A percentile compares a stretch with the other conserved stretches of the same genome.
Evolutionary conservation across 2,797 vertebrate species (phyloP).

Genomic region (Leptatherina wallacei): DNA sequence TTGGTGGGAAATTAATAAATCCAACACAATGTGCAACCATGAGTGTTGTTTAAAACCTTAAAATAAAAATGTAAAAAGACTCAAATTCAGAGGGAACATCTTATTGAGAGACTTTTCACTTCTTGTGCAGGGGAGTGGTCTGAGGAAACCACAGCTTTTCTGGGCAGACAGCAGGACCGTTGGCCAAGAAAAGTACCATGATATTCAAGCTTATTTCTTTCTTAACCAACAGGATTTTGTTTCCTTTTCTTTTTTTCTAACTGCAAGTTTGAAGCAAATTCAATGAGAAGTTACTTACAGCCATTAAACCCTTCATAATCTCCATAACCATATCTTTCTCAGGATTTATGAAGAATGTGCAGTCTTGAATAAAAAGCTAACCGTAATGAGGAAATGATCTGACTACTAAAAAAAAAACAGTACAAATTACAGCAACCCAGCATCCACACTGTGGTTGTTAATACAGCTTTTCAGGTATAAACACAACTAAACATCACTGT

Average conservation of each 20-base stretch:
- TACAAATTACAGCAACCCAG: neutral
- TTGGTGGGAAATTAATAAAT: constrained; percentile 8
- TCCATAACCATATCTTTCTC: neutral
- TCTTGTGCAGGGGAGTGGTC: constrained; percentile 30
- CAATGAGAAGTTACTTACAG: constrained; percentile 34
- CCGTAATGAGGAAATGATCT: neutral
- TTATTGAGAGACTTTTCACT: constrained; percentile 38
- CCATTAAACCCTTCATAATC: constrained; percentile 19
- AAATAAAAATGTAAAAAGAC: constrained; percentile 18
- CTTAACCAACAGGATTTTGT: constrained; percentile 2
- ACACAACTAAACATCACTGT: constrained; percentile 10
- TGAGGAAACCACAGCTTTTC: constrained; percentile 31
- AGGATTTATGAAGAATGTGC: neutral
- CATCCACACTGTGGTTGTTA: neutral
- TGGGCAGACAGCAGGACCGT: constrained; percentile 14
- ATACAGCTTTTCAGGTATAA: no score
- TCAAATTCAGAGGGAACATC: constrained; percentile 13
- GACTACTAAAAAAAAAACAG: constrained; percentile 2
- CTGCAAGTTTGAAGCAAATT: constrained; percentile 11
- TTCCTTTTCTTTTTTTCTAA: neutral
- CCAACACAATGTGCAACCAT: neutral
- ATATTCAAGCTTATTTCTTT: constrained; percentile 31
- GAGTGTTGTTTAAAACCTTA: constrained; percentile 3
- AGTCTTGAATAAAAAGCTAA: constrained; percentile 9
- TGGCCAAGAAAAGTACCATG: constrained; percentile 26